Evolutionary conservation across 2,797 vertebrate genomes (phyloP), one percentile per base, ranked within the genome.

Genomic region (Morus bassanus): DNA sequence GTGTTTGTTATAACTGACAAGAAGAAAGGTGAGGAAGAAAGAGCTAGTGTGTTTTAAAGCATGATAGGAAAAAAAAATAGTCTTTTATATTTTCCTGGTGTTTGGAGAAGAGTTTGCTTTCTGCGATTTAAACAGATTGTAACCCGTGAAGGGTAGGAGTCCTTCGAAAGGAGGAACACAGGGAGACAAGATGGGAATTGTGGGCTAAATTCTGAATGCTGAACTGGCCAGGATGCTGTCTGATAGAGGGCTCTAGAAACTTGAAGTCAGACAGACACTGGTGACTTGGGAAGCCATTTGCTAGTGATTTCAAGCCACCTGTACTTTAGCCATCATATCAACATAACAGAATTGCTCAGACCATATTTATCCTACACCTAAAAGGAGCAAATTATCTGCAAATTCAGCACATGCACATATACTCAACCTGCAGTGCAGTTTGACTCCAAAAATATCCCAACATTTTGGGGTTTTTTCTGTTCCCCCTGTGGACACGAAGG

Each of bases 1-100:
- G 85, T 91, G 79, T 96, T 93, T 95, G 74, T 80, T 88, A 41
- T 18, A 91, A 69, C 53, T 93, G 89, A 93, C 82, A 93, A 93
- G 75, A 91, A 77, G 63, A 87, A 91, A 93, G 93, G 91, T 86
- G 79, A 93, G 22, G 65, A 95, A 91, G 67, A 92, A 88, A 94
- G 53, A 72, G 41, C 16, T 67, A 18, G 17, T 53, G 25, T 88
- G 39, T 54, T 94, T 89, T 87, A 76, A 96, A 88, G 74, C n/a
- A 72, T 18, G 35, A 77, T 9, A 73, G 30, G 41, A n/a, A 8
- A 23, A 72, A 75, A 37, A 51, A 39, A 21, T 46, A 22, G 19
- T 53, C 27, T 85, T 69, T 85, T 33, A 21, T 78, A 15, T 89
- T 93, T 89, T 85, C 13, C 56, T 41, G 13, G 45, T 77, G 41